phyloP scores from a whole-genome alignment of 2,797 vertebrate genomes.

The Falco columbarius region DNA sequence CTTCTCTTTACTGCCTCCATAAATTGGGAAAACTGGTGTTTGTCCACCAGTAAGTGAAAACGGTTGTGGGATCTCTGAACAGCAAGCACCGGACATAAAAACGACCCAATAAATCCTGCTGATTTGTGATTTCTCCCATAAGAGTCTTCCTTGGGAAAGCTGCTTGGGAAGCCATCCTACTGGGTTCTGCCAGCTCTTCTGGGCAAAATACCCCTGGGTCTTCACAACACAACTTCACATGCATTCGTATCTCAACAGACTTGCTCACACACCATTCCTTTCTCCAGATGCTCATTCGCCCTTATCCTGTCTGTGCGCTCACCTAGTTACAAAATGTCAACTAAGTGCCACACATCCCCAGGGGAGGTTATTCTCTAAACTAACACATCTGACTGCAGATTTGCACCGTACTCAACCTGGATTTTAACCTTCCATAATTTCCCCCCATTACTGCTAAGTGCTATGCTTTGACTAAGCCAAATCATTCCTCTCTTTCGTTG shows the following conservation, averaged over 20 bases:
- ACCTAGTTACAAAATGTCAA: not conserved
- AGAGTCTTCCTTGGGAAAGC: not conserved
- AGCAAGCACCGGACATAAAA: not conserved
- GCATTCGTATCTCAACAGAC: not conserved
- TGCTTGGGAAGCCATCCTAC: not conserved
- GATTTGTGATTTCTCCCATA: not conserved
- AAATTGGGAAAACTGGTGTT: not conserved
- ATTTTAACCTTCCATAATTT: not conserved
- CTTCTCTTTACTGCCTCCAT: not conserved
- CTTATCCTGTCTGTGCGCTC: not conserved
- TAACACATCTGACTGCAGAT: not conserved
- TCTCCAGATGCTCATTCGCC: not conserved
- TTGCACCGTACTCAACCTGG: not conserved
- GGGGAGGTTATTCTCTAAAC: not conserved
- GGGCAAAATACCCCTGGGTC: not conserved
- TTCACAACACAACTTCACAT: not conserved
- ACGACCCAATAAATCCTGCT: not conserved
- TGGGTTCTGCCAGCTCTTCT: not conserved
- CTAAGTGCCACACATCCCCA: not conserved
- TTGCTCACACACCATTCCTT: not conserved
- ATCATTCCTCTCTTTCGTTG: not conserved
- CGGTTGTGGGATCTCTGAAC: not conserved
- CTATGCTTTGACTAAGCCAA: not conserved
- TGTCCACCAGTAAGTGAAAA: not conserved
- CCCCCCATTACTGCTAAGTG: not conserved